Base-by-base conservation (phyloP, 1,140 invertebrate species). In the Onthophagus taurus region DNA sequence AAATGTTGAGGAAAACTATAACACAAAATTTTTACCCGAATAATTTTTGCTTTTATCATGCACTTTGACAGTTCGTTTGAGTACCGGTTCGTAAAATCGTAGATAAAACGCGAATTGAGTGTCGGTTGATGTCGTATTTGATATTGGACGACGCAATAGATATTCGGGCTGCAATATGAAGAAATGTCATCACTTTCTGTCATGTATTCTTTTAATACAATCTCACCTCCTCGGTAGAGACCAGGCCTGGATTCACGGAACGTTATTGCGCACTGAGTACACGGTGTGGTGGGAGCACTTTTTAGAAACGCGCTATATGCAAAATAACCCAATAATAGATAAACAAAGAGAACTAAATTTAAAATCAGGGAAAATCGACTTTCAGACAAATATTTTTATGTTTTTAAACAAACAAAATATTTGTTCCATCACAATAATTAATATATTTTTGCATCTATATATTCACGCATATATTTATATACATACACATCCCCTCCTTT, bases 321-420 rank as follows among this genome's bases (percentile, higher is more conserved):
- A 12, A 39, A 29, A 39, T 26, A 13, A 21, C 20, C 16, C 8
- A 18, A 39, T 23, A 26, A 39, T 26, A 24, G 4, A 39, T 39
- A 39, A 39, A 39, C 37, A 39, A 39, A 39, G 37, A 39, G 16
- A 39, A 39, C 37, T 39, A 39, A 39, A 39, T 29, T 39, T 39
- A 39, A 39, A 39, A 6, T 16, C n/a, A n/a, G n/a, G n/a, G n/a
- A n/a, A n/a, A n/a, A n/a, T n/a, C n/a, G n/a, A n/a, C n/a, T n/a
- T n/a, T n/a, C n/a, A n/a, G n/a, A n/a, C n/a, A n/a, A n/a, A n/a
- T n/a, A n/a, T n/a, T n/a, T n/a, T n/a, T n/a, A n/a, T n/a, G n/a
- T n/a, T n/a, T n/a, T n/a, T n/a, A n/a, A n/a, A n/a, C n/a, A n/a
- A n/a, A n/a, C n/a, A n/a, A n/a, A n/a, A n/a, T n/a, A n/a, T n/a